phyloP scores from a whole-genome alignment of 2,797 vertebrate genomes.

The Sarcoramphus papa region DNA sequence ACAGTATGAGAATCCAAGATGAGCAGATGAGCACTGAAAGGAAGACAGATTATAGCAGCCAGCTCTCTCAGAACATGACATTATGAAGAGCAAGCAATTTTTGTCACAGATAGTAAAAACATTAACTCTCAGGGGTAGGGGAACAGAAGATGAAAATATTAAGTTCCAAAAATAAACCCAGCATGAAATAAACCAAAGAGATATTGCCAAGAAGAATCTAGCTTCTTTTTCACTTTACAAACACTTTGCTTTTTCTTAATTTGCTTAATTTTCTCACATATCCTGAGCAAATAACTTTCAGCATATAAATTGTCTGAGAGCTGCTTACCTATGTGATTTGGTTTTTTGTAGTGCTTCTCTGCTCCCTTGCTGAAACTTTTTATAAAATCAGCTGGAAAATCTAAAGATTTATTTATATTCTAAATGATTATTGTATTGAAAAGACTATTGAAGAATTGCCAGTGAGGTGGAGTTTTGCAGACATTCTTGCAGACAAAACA shows the following conservation, averaged over 20 bases:
- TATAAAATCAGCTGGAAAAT: not conserved
- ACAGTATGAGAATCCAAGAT: not conserved
- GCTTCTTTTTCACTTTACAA: not conserved
- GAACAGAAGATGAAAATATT: not conserved
- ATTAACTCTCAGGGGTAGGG: not conserved
- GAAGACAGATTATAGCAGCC: not conserved
- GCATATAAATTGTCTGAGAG: not conserved
- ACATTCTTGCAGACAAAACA: not conserved
- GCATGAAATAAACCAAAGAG: not conserved
- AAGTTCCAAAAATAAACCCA: not conserved
- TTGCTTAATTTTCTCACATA: not conserved
- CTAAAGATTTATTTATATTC: not conserved
- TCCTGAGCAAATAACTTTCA: not conserved
- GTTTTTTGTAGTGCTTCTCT: not conserved
- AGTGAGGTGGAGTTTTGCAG: not conserved
- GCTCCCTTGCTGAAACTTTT: not conserved
- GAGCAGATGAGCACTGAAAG: not conserved
- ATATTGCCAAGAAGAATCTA: not conserved
- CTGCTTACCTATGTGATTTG: not conserved
- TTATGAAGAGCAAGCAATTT: not conserved
- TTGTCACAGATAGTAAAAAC: slow-evolving; percentile 4
- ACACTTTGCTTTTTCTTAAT: not conserved
- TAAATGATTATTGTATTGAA: not conserved
- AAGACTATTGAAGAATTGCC: not conserved
- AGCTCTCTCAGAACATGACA: not conserved